Percentiles rank a stretch among this genome's conserved stretches.
Evolutionary conservation across 2,797 vertebrate species (phyloP).

Genomic region (Netta rufina): DNA sequence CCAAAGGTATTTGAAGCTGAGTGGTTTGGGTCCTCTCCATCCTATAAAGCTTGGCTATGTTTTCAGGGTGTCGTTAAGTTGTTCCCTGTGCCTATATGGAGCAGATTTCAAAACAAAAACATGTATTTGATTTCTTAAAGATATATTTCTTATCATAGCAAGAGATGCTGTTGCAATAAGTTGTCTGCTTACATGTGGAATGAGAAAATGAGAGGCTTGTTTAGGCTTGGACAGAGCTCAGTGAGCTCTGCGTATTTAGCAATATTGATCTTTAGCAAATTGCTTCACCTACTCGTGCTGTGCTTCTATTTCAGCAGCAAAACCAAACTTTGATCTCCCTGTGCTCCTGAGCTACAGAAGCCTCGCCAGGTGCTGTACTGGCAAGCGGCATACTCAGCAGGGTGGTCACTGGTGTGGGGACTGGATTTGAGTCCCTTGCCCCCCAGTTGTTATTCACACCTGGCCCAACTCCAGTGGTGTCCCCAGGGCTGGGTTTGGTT

Average conservation of each 20-base stretch:
- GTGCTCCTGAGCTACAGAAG: not conserved
- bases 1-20: not conserved
- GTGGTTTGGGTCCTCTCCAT: not conserved
- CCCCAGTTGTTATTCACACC: not conserved
- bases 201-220: not conserved
- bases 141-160: not conserved
- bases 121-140: not conserved
- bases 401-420: fast-evolving
- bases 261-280: conserved; percentile 20
- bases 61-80: not conserved
- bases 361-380: not conserved
- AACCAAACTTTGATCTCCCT: not conserved
- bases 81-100: not conserved
- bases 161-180: not conserved
- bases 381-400: not conserved
- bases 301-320: not conserved
- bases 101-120: not conserved
- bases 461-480: not conserved
- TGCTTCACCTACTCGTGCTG: conserved; percentile 5
- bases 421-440: not conserved
- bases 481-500: not conserved
- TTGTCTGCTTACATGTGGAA: not conserved
- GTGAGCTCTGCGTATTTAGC: not conserved
- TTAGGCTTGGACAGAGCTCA: not conserved
- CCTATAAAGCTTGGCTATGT: not conserved